phyloP scores from a whole-genome alignment of 2,888 invertebrate species.

The Acanthoscelides obtectus region DNA sequence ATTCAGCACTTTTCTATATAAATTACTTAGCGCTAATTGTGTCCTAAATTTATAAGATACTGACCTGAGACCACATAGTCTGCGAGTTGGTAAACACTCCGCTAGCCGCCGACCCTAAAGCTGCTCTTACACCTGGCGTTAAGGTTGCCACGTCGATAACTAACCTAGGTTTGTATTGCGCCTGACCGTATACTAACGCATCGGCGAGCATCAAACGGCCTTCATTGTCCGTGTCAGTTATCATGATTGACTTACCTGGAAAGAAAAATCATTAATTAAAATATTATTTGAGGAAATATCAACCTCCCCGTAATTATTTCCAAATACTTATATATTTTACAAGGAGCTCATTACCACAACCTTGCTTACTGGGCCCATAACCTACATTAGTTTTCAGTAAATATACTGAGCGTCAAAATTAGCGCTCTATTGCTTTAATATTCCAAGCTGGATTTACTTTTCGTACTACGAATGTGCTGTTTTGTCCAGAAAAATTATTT shows the following conservation, averaged over 20 bases:
- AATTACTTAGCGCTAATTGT: background rate
- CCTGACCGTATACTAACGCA: constrained; percentile 44
- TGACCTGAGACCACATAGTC: constrained; percentile 47
- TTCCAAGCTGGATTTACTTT: no score
- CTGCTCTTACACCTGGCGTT: constrained; percentile 54
- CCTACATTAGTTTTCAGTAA: no score
- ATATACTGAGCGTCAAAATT: no score
- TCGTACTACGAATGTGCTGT: no score
- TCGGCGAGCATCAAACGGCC: constrained; percentile 43
- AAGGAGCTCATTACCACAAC: no score
- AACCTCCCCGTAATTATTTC: no score
- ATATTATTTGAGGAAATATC: background rate
- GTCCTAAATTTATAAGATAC: background rate
- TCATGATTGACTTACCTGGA: constrained; percentile 52
- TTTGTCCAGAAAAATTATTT: no score
- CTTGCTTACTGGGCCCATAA: no score
- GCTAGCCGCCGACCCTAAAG: constrained; percentile 52
- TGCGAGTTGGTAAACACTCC: constrained; percentile 55
- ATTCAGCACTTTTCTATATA: no score
- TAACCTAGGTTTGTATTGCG: constrained; percentile 54
- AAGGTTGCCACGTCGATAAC: constrained; percentile 69
- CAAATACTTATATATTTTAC: no score
- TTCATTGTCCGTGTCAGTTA: constrained; percentile 59
- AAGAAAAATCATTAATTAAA: background rate
- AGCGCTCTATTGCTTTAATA: no score